Evolutionary conservation across 2,113 vertebrate genomes (phyloP), one percentile per base, ranked within the genome.

Genomic region (Rhizomys pruinosus): DNA sequence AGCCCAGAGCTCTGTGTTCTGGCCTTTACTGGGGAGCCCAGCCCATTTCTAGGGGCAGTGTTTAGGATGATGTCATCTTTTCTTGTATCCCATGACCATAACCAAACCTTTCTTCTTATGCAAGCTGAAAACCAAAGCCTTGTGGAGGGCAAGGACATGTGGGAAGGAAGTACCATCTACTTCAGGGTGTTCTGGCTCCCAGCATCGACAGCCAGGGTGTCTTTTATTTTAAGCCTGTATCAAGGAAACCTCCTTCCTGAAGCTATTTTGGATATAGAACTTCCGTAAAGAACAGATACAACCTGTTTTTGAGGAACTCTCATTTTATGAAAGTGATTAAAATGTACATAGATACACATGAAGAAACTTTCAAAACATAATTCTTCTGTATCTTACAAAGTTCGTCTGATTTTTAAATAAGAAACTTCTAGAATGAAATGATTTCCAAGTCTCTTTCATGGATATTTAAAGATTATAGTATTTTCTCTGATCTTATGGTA

Each of bases 171-270:
- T 2, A 0, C 5, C 23, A 15, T 93, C 87, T 88, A 80, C 11
- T 68, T 27, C 10, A 72, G 84, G 37, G 55, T 92, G 80, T 84
- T 73, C 44, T 89, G 87, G 94, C 72, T 89, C 64, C 32, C 2
- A 4, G 52, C 23, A 84, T 64, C 92, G 77, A 32, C 52, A 95
- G 84, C 72, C 89, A 95, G 92, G 57, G n/a, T 8, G 47, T 34
- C 52, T 96, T 96, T 95, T 95, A 93, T 94, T 96, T 96, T 97
- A 95, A 95, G 91, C 39, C 61, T 84, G 27, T 78, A 87, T 77
- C 91, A 95, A 87, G 85, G 47, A 95, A 95, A 95, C 39, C 88
- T 96, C 64, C 89, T 96, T 94, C 84, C 93, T 95, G 89, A 90
- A 89, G 95, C 71, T 88, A 95, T 96, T 96, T 95, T 93, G 73